These are phyloP conservation scores for Phoronis australis DNA, from an alignment of 2,888 invertebrate genomes.

Conservation along the genomic window DNA sequence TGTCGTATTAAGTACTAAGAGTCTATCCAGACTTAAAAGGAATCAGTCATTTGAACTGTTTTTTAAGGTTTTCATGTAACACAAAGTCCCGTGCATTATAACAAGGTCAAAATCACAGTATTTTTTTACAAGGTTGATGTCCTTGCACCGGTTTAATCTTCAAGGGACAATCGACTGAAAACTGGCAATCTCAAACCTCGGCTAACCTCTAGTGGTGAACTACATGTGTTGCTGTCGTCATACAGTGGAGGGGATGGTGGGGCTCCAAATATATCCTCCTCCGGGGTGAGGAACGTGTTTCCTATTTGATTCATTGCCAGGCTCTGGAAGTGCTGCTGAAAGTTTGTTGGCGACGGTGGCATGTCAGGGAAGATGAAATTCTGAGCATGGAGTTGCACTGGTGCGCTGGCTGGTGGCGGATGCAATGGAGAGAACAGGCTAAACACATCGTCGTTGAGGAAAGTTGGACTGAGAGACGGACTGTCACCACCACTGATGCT, in stretches of 20 bases:
- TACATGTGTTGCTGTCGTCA: not conserved
- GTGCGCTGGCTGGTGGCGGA: not conserved
- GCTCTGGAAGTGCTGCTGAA: not conserved
- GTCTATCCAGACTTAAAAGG: too few species aligned
- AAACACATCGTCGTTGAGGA: constrained; percentile 21
- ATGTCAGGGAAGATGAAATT: not conserved
- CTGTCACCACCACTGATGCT: constrained; percentile 62
- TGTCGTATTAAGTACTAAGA: too few species aligned
- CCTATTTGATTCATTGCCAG: not conserved
- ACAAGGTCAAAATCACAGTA: too few species aligned
- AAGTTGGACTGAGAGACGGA: constrained; percentile 61
- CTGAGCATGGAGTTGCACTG: not conserved
- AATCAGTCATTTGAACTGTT: too few species aligned
- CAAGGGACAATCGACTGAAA: not conserved
- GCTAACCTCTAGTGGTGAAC: not conserved
- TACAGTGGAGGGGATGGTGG: not conserved
- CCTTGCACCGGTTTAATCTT: too few species aligned
- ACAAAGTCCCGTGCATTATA: too few species aligned
- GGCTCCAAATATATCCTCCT: not conserved
- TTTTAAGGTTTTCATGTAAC: too few species aligned
- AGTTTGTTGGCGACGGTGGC: not conserved
- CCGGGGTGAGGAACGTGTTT: not conserved
- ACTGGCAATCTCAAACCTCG: not conserved
- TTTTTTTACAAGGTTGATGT: too few species aligned
- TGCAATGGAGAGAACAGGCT: not conserved